Evolutionary conservation across 2,113 vertebrate species (phyloP).

Genomic region (Rousettus leschenaultii): DNA sequence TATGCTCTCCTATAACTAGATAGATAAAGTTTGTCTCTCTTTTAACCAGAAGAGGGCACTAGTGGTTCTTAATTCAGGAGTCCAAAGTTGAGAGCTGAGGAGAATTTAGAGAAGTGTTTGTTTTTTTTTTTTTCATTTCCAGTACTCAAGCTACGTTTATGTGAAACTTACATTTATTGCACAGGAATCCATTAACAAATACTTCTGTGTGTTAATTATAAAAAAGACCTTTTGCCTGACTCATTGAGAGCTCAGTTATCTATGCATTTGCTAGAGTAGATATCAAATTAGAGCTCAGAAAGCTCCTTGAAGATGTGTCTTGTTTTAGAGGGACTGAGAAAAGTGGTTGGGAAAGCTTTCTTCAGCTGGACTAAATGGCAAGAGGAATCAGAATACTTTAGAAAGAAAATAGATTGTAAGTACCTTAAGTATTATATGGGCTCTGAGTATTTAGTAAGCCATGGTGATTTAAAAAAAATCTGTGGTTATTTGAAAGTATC

Average conservation of each 20-base stretch:
- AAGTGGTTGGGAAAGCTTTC: not conserved
- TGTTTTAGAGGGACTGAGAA: not conserved
- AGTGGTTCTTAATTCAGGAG: constrained; percentile 18
- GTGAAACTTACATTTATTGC: constrained; percentile 44
- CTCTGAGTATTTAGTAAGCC: constrained; percentile 1
- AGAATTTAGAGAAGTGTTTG: not conserved
- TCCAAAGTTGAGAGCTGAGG: not conserved
- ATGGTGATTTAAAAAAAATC: not conserved
- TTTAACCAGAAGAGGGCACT: constrained; percentile 68
- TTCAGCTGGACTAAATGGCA: not conserved
- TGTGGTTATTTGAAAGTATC: not conserved
- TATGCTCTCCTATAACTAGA: not conserved
- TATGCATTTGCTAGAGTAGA: not conserved
- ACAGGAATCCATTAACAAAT: constrained; percentile 34
- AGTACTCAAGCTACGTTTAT: not conserved
- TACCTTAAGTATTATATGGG: not conserved
- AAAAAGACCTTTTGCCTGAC: not conserved
- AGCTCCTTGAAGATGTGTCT: not conserved
- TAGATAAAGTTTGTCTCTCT: not conserved
- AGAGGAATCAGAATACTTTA: not conserved
- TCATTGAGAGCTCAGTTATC: constrained; percentile 21
- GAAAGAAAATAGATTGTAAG: not conserved
- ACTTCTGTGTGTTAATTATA: constrained; percentile 7
- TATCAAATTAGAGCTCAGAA: constrained; percentile 41
- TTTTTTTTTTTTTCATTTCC: not conserved